Evolutionary conservation across 2,113 vertebrate species (phyloP).

Genomic region (Cricetomys ansorgei): DNA sequence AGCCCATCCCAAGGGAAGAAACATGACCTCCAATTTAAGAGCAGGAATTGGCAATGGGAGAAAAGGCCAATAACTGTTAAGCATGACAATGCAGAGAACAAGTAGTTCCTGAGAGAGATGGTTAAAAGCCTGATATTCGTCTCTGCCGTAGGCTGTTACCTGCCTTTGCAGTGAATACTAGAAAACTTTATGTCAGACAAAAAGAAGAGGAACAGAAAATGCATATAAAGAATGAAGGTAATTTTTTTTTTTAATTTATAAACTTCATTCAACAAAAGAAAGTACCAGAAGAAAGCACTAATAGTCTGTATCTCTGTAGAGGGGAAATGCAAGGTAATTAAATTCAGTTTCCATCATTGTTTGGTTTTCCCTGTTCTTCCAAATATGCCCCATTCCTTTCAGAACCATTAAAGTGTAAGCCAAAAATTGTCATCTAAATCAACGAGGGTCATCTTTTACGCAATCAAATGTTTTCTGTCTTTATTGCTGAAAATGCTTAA

Average conservation of each 20-base stretch:
- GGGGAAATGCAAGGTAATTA: neutral
- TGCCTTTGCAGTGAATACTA: neutral
- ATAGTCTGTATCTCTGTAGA: neutral
- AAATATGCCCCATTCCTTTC: constrained; percentile 15
- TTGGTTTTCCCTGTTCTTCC: neutral
- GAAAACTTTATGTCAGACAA: neutral
- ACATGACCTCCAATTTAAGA: neutral
- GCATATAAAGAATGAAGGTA: neutral
- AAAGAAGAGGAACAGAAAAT: neutral
- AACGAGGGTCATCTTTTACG: neutral
- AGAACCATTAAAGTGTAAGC: constrained; percentile 20
- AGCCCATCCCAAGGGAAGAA: neutral
- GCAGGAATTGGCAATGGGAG: neutral
- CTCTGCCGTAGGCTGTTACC: neutral
- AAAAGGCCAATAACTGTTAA: neutral
- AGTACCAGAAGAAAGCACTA: neutral
- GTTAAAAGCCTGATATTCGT: neutral
- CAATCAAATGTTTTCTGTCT: neutral
- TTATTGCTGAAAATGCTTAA: neutral
- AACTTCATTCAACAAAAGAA: constrained; percentile 22
- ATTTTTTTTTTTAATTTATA: constrained; percentile 24
- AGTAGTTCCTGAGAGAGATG: neutral
- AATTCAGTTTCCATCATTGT: neutral
- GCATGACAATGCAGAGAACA: neutral
- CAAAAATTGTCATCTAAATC: constrained; percentile 20